Evolutionary conservation across 2,797 vertebrate genomes (phyloP).

Genomic region (Thunnus albacares): DNA sequence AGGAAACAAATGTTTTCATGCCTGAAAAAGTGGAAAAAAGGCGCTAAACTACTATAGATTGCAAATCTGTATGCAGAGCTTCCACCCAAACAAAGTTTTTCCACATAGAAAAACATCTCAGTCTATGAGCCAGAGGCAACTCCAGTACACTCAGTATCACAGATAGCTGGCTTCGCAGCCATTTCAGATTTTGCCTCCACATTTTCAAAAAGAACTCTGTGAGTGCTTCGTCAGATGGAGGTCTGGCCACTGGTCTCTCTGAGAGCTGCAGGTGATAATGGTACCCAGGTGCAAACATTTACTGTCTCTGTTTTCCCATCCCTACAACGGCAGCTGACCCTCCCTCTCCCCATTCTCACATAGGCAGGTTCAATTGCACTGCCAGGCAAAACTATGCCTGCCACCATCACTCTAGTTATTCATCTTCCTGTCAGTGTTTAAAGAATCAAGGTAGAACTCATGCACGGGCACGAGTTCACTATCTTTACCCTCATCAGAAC

Average conservation of each 20-base stretch:
- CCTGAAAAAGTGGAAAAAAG: conserved; percentile 22
- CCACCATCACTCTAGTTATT: conserved; percentile 59
- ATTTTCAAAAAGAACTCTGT: conserved; percentile 36
- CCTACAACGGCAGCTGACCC: conserved; percentile 46
- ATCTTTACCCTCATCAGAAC: conserved; percentile 48
- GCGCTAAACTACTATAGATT: conserved; percentile 28
- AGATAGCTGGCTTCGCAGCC: conserved; percentile 22
- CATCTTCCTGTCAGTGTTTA: conserved; percentile 66
- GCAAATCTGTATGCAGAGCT: conserved; percentile 42
- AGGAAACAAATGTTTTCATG: conserved; percentile 56
- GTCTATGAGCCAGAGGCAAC: conserved; percentile 19
- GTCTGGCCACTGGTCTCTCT: conserved; percentile 33
- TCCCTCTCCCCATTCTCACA: conserved; percentile 6
- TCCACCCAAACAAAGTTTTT: conserved; percentile 37
- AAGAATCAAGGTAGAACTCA: conserved; percentile 60
- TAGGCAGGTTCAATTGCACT: conserved; percentile 51
- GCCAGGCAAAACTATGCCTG: conserved; percentile 43
- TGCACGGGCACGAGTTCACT: conserved; percentile 36
- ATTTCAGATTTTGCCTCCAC: conserved; percentile 39
- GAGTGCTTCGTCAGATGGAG: conserved; percentile 38
- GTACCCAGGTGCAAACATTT: conserved; percentile 67
- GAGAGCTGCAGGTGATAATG: conserved; percentile 63
- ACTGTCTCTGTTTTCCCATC: conserved; percentile 48
- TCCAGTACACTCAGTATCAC: conserved; percentile 11
- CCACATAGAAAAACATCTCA: conserved; percentile 37